Evolutionary conservation across 1,140 invertebrate genomes (phyloP).

Genomic region (Drosophila suzukii): DNA sequence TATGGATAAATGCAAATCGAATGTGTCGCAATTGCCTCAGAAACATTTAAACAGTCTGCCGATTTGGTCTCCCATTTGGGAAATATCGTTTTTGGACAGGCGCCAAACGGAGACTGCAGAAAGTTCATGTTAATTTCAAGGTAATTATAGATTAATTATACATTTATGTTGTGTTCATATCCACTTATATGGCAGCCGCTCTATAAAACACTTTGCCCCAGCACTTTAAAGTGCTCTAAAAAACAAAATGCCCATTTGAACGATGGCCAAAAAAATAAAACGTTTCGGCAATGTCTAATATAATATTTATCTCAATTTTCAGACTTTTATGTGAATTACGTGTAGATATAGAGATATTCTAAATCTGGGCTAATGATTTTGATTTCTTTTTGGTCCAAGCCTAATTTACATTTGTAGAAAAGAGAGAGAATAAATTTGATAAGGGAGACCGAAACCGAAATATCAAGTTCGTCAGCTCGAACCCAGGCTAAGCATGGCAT

Average conservation of each 20-base stretch:
- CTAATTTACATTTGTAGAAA: slow-evolving; percentile 30
- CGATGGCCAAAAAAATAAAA: slow-evolving; percentile 44
- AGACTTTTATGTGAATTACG: slow-evolving; percentile 44
- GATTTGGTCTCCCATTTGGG: slow-evolving; percentile 25
- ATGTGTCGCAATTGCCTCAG: slow-evolving; percentile 65
- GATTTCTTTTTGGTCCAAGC: slow-evolving; percentile 29
- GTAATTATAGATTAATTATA: slow-evolving; percentile 70
- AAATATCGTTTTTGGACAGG: slow-evolving; percentile 41
- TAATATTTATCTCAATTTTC: slow-evolving; percentile 35
- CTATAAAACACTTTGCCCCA: slow-evolving; percentile 48
- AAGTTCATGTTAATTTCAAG: slow-evolving; percentile 72
- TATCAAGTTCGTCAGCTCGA: slow-evolving; percentile 64
- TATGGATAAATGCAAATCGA: slow-evolving; percentile 66
- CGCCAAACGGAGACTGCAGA: slow-evolving; percentile 55
- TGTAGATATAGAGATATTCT: slow-evolving; percentile 30
- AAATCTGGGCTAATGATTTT: slow-evolving; percentile 73
- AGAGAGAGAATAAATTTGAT: slow-evolving; percentile 52
- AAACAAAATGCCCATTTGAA: slow-evolving; percentile 54
- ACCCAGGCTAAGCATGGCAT: slow-evolving; percentile 53
- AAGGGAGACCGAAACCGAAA: slow-evolving; percentile 54
- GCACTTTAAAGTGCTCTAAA: slow-evolving; percentile 35
- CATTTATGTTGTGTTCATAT: slow-evolving; percentile 40
- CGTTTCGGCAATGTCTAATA: slow-evolving; percentile 8
- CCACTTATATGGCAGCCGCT: slow-evolving; percentile 14
- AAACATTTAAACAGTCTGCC: slow-evolving; percentile 42